Base-by-base conservation (phyloP, 2,888 invertebrate genomes). In the Tetramorium bicarinatum region DNA sequence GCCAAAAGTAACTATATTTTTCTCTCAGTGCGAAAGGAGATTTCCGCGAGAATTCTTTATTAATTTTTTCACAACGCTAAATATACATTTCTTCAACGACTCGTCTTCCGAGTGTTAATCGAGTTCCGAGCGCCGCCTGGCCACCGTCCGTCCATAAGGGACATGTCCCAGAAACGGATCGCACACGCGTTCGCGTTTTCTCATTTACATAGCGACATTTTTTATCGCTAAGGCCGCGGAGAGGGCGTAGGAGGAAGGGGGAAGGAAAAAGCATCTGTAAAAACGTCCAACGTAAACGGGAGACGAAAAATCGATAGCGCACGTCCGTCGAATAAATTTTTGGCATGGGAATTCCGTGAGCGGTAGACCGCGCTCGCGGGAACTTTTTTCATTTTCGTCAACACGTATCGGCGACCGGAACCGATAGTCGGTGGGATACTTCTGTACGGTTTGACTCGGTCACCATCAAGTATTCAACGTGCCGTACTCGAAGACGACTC, bases 391-490 rank as follows among this genome's bases (percentile, higher is more conserved):
- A 71, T 79, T 71, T 80, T 59, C 47, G 67, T 79, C 59, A 77
- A 77, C 41, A 59, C 69, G 47, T 44, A 47, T 8, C n/a, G 15
- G 25, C 29, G 44, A 38, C 18, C 59, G 11, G 38, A 2, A 44
- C 29, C 77, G 18, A 66, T 15, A 44, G 21, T 47, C n/a, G 13
- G 44, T 29, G 29, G 52, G 6, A 54, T 54, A 56, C 21, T 18
- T n/a, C 18, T 8, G 38, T 56, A 64, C 56, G 41, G 21, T 25
- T 59, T 47, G 21, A 47, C 52, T 59, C 49, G 75, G 52, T n/a
- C 49, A 18, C 18, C 38, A 83, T 83, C 2, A 85, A 85, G 41
- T 85, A 85, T 85, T 85, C 85, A 83, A 38, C 41, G 6, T 54
- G 66, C 34, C 67, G 44, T 59, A 49, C 66, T 61, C 52, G n/a